Percentiles rank a stretch among this genome's conserved stretches.
Evolutionary conservation across 2,113 vertebrate species (phyloP).

Genomic region (Phrynosoma platyrhinos): DNA sequence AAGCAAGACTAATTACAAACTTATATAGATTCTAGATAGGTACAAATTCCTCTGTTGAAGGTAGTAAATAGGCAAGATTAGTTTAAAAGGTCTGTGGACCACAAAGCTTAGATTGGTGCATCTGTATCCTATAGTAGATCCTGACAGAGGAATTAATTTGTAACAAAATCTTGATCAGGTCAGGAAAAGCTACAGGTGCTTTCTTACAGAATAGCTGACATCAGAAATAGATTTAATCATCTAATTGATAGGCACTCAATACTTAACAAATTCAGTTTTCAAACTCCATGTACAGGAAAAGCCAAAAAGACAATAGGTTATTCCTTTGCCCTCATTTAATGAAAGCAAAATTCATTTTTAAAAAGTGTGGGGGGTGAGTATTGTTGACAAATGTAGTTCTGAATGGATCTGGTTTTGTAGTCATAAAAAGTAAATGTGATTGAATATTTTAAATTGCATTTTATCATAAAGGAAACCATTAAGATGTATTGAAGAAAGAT

Average conservation of each 20-base stretch:
- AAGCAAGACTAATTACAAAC: background rate
- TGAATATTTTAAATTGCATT: conserved; percentile 4
- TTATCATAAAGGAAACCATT: background rate
- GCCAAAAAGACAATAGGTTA: background rate
- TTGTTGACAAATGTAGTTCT: background rate
- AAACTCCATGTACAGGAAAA: background rate
- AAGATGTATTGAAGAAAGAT: conserved; percentile 4
- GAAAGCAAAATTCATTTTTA: background rate
- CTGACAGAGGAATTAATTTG: background rate
- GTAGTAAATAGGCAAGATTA: background rate
- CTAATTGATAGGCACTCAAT: background rate
- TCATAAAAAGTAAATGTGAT: background rate
- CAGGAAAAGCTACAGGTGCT: background rate
- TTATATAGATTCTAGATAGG: background rate
- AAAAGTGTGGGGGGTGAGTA: too few relatives aligned
- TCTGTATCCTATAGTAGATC: background rate
- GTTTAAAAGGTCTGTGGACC: background rate
- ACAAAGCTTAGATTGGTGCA: background rate
- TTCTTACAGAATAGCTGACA: background rate
- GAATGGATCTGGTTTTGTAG: background rate
- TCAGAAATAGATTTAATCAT: background rate
- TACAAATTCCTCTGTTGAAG: background rate
- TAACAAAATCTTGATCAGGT: background rate
- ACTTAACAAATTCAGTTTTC: background rate
- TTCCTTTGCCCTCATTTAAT: background rate